These are phyloP conservation scores for Rhynchomys soricoides DNA, from an alignment of 2,113 vertebrate species.

Conservation along the genomic window DNA sequence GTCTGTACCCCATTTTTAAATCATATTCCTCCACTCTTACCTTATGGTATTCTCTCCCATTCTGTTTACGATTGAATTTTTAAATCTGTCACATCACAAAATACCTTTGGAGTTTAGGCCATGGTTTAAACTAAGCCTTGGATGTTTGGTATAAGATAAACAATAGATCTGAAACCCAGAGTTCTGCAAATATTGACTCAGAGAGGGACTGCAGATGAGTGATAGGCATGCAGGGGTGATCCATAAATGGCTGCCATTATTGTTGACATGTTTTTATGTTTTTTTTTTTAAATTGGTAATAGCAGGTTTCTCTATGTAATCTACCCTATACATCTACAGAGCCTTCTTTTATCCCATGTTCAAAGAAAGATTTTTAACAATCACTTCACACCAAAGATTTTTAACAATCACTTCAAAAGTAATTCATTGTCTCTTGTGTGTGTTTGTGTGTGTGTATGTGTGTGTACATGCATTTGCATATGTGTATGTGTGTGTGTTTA, in stretches of 20 bases:
- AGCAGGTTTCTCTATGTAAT: not conserved
- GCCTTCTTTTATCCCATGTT: not conserved
- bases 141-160: conserved; percentile 11
- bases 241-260: not conserved
- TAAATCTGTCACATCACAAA: not conserved
- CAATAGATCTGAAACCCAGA: not conserved
- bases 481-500: not conserved
- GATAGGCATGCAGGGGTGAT: not conserved
- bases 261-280: not conserved
- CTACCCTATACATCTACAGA: not conserved
- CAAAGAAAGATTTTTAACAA: not conserved
- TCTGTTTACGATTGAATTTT: not conserved
- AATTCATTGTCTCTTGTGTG: not conserved
- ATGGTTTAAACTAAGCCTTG: not conserved
- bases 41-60: not conserved
- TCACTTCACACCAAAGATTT: not conserved
- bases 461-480: no score
- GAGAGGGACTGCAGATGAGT: not conserved
- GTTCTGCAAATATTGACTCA: not conserved
- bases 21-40: not conserved
- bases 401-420: not conserved
- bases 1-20: not conserved
- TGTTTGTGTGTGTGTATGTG: not conserved
- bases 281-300: not conserved
- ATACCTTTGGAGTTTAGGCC: not conserved